Evolutionary conservation across 2,113 vertebrate species (phyloP).

Genomic region (Labeo rohita): DNA sequence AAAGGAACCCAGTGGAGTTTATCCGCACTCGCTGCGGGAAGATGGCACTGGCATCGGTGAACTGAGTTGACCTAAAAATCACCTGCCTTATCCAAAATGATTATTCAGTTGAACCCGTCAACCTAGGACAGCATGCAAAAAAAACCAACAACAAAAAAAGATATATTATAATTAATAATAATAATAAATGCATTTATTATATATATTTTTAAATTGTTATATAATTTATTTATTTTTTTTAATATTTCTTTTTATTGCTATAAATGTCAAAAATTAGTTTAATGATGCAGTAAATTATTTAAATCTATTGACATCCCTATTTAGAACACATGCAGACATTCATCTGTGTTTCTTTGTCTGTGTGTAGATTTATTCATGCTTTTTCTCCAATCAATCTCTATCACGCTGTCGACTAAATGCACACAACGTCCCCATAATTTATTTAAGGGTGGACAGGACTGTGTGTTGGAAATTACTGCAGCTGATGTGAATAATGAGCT

Average conservation of each 20-base stretch:
- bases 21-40: neutral
- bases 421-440: slow-evolving; percentile 51
- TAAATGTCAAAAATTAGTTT: neutral
- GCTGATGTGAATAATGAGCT: slow-evolving; percentile 64
- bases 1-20: slow-evolving; percentile 28
- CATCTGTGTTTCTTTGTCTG: neutral
- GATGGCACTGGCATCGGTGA: neutral
- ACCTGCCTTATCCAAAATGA: neutral
- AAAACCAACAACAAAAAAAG: too few relatives aligned
- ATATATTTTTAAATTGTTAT: neutral
- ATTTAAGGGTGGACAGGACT: slow-evolving; percentile 56
- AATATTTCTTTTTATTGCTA: too few relatives aligned
- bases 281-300: neutral
- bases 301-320: slow-evolving; percentile 1
- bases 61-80: neutral
- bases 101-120: neutral
- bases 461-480: slow-evolving; percentile 54
- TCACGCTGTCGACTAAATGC: slow-evolving; percentile 33
- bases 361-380: slow-evolving; percentile 19
- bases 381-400: slow-evolving; percentile 51
- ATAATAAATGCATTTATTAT: too few relatives aligned
- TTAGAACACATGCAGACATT: neutral
- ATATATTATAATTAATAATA: too few relatives aligned
- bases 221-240: too few relatives aligned
- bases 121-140: too few relatives aligned